Conservation (phyloP, 2,888 invertebrate genomes). For the Incurvaria masculella region DNA sequence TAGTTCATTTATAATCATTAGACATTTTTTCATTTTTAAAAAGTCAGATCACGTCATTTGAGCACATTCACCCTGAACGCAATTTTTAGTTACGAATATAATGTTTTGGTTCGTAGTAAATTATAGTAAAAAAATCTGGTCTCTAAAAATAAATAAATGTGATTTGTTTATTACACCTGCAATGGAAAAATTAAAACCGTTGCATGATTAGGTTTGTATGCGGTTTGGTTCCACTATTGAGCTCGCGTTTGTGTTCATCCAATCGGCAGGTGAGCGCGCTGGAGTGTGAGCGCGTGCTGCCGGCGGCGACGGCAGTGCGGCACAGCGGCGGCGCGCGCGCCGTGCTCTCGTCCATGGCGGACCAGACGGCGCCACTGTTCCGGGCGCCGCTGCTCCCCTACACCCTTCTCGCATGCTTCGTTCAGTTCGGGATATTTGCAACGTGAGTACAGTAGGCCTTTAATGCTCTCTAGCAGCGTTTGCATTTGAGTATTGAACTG, state of each 20-base stretch:
- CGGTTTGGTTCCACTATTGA: not conserved
- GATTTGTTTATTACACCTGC: not conserved
- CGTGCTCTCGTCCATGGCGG: conserved; percentile 48
- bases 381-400: conserved; percentile 50
- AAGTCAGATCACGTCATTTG: no score
- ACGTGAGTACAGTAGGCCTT: no score
- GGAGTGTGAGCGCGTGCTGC: conserved; percentile 27
- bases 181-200: not conserved
- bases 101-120: no score
- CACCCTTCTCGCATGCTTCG: conserved; percentile 55
- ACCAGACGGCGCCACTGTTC: conserved; percentile 57
- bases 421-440: conserved; percentile 66
- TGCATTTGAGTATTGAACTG: no score
- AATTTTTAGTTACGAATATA: no score
- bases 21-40: no score
- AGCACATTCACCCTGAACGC: no score
- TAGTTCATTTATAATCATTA: no score
- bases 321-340: conserved; percentile 24
- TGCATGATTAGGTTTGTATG: not conserved
- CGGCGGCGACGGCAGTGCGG: conserved; percentile 17
- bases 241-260: not conserved
- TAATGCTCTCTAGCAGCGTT: no score
- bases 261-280: conserved; percentile 29
- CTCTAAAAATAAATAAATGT: not conserved
- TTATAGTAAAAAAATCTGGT: not conserved